phyloP scores from a whole-genome alignment of 2,888 invertebrate genomes.

The Gnatocerus cornutus region DNA sequence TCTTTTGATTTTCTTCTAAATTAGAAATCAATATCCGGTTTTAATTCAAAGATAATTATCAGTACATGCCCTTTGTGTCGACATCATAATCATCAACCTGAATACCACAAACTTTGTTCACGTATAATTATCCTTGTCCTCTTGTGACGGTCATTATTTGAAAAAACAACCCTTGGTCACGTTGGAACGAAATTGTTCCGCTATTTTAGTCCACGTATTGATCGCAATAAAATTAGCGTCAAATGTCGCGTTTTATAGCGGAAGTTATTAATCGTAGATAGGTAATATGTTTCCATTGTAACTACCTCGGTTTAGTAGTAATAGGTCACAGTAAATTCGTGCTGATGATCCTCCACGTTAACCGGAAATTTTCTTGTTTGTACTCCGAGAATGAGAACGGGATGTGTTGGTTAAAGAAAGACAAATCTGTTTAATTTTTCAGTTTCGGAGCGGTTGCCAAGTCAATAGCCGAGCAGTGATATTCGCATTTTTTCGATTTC shows the following conservation, averaged over 20 bases:
- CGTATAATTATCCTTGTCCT: background rate
- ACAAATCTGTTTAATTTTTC: too few relatives aligned
- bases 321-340: background rate
- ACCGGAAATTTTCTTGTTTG: too few relatives aligned
- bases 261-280: slow-evolving; percentile 38
- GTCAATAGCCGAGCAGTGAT: too few relatives aligned
- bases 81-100: background rate
- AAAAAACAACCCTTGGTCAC: slow-evolving; percentile 10
- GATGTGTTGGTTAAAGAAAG: too few relatives aligned
- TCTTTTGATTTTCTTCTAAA: too few relatives aligned
- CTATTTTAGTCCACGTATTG: slow-evolving; percentile 25
- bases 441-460: too few relatives aligned
- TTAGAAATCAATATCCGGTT: background rate
- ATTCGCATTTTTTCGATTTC: too few relatives aligned
- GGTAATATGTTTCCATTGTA: slow-evolving; percentile 29
- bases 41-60: slow-evolving; percentile 2
- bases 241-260: slow-evolving; percentile 40
- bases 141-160: background rate
- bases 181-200: slow-evolving; percentile 32
- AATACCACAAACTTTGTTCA: background rate
- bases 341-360: background rate
- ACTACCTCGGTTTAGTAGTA: slow-evolving; percentile 12
- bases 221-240: slow-evolving; percentile 41
- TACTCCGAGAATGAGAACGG: too few relatives aligned
- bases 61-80: too few relatives aligned